Evolutionary conservation across 2,113 vertebrate genomes (phyloP), one percentile per base, ranked within the genome.

Genomic region (Eublepharis macularius): DNA sequence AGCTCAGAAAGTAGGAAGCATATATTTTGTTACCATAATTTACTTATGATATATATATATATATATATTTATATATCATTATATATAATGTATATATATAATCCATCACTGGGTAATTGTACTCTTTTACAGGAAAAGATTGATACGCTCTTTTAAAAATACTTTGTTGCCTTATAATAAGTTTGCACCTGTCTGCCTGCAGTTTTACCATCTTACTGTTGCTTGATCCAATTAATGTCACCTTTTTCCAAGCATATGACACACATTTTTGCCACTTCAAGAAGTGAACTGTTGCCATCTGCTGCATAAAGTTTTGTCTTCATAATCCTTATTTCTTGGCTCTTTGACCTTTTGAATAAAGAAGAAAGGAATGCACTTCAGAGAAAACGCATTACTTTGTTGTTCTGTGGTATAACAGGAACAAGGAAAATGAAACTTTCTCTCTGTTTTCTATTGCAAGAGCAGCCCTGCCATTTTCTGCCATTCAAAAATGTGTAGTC

Each of bases 331-430:
- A 0, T 88, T 89, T 86, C 92, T 87, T 90, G 82, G 69, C 84
- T 0, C 0, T 54, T 86, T 93, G 89, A 92, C 90, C 92, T 92
- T 89, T 2, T 21, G 86, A 75, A 74, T 83, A 80, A 81, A 88
- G 74, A 76, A 83, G 82, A 90, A 82, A 21, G 77, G 34, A 86
- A 81, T 0, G 41, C 16, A 87, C 79, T 86, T 93, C 87, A 93
- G 88, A 92, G 70, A 5, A 0, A 24, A 70, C 0, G 0, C 79
- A 89, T 82, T 73, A 26, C 54, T 1, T 77, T 77, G 36, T 43
- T 82, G 86, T 2, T 72, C 29, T 43, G 17, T 82, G 26, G 75
- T 83, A 82, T 7, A 86, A 68, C 41, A 72, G 72, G 19, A 41
- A 73, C 24, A 39, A 69, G 21, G 60, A 54, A 85, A 75, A 29